Base-by-base conservation (phyloP, 2,888 invertebrate genomes). In the Conus canariensis region DNA sequence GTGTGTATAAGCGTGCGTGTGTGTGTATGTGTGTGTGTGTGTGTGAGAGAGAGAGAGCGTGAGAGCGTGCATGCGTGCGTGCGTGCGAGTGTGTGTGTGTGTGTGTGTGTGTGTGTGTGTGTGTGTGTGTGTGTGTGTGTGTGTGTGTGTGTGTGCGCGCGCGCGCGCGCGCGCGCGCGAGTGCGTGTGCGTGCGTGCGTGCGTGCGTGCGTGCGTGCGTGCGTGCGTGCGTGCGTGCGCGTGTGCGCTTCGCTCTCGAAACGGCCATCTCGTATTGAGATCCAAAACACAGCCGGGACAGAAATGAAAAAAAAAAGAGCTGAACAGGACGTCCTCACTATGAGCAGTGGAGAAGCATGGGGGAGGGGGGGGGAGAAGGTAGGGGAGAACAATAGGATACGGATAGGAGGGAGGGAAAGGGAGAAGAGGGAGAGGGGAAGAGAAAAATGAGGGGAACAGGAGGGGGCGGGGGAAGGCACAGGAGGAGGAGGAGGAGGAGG, bases 141-240 rank as follows among this genome's bases (percentile, higher is more conserved):
- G 30, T 30, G 30, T 30, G 30, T 30, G 30, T 30, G 30, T 30
- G 30, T 30, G 30, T 30, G 30, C 2, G 30, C 2, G 30, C 0
- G 30, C 0, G 30, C 0, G 30, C 0, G 30, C 0, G 30, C 30
- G 30, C 2, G 30, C 30, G 30, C 56, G 80, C 7, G 25, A 2
- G 80, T 14, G 80, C 56, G 80, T 14, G 80, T 80, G 16, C 56
- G 80, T 82, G 80, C 45, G 80, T 82, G 80, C 45, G 80, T 45
- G 80, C 45, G 80, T 45, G 80, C 45, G 80, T 45, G 80, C 7
- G 80, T 6, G 80, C 30, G 80, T 82, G 80, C 5, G 80, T 82
- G 80, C 30, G 80, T 82, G 80, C 30, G 80, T 82, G 80, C 14
- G 80, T 82, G 80, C 56, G 9, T 30, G 80, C 4, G 80, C 19